Conservation (phyloP, 2,113 vertebrate genomes). For the Rhombomys opimus region DNA sequence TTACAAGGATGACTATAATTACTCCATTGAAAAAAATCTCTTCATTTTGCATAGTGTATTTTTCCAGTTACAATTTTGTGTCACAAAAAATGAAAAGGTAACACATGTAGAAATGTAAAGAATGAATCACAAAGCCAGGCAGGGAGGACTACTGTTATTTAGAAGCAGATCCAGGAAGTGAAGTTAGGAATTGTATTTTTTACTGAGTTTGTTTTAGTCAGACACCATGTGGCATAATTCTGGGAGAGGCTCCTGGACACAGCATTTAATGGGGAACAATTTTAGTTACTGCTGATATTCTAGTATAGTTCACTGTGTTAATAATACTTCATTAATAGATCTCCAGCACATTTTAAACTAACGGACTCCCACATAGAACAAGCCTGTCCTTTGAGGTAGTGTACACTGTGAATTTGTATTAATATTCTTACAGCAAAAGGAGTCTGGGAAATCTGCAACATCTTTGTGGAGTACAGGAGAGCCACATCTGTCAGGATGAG, state of each 20-base stretch:
- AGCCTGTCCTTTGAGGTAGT: neutral
- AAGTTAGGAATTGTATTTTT: neutral
- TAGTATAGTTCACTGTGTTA: neutral
- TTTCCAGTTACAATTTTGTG: conserved; percentile 34
- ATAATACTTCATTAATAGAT: neutral
- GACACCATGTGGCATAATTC: rapidly evolving
- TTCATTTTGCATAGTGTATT: conserved; percentile 10
- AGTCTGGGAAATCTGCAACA: rapidly evolving
- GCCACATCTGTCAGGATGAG: neutral
- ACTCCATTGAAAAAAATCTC: neutral
- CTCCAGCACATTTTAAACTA: neutral
- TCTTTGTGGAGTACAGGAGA: rapidly evolving
- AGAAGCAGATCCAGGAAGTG: neutral
- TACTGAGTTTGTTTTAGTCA: neutral
- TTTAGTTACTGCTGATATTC: neutral
- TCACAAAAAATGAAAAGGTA: neutral
- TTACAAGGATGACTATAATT: neutral
- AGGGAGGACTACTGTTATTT: neutral
- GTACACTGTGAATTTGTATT: neutral
- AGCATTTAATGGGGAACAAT: no score
- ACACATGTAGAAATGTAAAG: neutral
- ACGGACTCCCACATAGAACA: neutral
- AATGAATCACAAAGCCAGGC: neutral
- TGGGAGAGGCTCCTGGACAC: neutral
- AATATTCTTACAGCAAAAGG: neutral